phyloP scores from a whole-genome alignment of 2,888 invertebrate species.

The Calameuta pallipes region DNA sequence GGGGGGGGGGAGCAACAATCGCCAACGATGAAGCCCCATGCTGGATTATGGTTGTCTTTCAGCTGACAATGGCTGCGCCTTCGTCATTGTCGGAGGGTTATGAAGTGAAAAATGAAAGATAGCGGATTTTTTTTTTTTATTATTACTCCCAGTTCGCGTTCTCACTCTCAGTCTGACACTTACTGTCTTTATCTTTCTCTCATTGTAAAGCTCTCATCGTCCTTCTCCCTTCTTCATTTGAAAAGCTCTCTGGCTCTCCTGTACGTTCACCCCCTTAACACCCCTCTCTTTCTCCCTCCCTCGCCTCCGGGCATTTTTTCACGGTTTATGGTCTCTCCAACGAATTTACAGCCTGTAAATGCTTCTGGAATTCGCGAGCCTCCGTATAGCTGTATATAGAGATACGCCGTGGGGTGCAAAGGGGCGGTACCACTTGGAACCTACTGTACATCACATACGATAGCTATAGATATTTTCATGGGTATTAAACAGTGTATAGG shows the following conservation, averaged over 20 bases:
- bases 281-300: background rate
- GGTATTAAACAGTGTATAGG: background rate
- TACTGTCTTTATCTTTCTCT: background rate
- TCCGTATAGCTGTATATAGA: background rate
- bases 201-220: background rate
- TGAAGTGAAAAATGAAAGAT: constrained; percentile 63
- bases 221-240: background rate
- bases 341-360: background rate
- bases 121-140: constrained; percentile 33
- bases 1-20: background rate
- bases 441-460: background rate
- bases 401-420: background rate
- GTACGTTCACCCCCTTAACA: no score
- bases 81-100: constrained; percentile 58
- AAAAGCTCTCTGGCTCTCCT: background rate
- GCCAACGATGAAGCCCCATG: background rate
- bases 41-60: background rate
- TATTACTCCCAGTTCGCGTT: background rate
- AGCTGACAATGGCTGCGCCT: constrained; percentile 28
- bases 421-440: background rate
- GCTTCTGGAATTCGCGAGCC: background rate
- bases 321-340: background rate
- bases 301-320: background rate
- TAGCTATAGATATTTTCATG: background rate
- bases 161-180: background rate